A percentile compares a stretch with the other conserved stretches of the same genome.
Conservation (phyloP, 2,888 invertebrate species). For the Pasiphila rectangulata region DNA sequence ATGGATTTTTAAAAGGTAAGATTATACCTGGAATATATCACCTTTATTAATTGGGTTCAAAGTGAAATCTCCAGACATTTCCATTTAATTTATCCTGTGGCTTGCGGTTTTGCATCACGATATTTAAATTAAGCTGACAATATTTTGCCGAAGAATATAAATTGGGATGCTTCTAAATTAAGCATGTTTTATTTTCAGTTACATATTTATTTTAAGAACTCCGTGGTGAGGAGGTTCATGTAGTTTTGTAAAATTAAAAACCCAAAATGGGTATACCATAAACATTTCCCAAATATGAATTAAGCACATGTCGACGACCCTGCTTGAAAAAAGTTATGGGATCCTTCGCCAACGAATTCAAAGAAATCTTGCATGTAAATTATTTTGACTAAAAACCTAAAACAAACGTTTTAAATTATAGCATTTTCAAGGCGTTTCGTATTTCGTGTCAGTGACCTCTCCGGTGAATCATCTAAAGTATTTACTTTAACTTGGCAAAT, state of each 20-base stretch:
- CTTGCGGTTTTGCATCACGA: slow-evolving; percentile 32
- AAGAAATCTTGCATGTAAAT: slow-evolving; percentile 47
- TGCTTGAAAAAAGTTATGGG: slow-evolving; percentile 10
- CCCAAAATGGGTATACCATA: slow-evolving; percentile 1
- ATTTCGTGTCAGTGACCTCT: slow-evolving; percentile 58
- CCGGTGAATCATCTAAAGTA: slow-evolving; percentile 54
- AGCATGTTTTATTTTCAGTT: slow-evolving; percentile 2
- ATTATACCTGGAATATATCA: too few species aligned
- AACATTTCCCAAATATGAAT: slow-evolving; percentile 12
- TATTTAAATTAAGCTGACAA: slow-evolving; percentile 12
- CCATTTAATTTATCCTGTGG: slow-evolving; percentile 34
- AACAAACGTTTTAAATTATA: slow-evolving; percentile 48
- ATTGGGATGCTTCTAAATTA: not conserved
- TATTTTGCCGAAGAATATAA: slow-evolving; percentile 1
- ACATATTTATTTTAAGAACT: not conserved
- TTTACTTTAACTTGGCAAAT: slow-evolving; percentile 50
- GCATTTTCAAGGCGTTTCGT: slow-evolving; percentile 61
- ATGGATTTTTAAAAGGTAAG: too few species aligned
- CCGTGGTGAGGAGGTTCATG: too few species aligned
- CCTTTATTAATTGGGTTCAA: slow-evolving; percentile 11
- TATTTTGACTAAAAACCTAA: slow-evolving; percentile 41
- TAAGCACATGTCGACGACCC: slow-evolving; percentile 11
- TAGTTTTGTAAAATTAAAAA: not conserved
- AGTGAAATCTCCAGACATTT: slow-evolving; percentile 26
- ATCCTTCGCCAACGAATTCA: slow-evolving; percentile 32